A percentile compares a stretch with the other conserved stretches of the same genome.
phyloP scores from a whole-genome alignment of 2,888 invertebrate genomes.

The Noctua janthina region DNA sequence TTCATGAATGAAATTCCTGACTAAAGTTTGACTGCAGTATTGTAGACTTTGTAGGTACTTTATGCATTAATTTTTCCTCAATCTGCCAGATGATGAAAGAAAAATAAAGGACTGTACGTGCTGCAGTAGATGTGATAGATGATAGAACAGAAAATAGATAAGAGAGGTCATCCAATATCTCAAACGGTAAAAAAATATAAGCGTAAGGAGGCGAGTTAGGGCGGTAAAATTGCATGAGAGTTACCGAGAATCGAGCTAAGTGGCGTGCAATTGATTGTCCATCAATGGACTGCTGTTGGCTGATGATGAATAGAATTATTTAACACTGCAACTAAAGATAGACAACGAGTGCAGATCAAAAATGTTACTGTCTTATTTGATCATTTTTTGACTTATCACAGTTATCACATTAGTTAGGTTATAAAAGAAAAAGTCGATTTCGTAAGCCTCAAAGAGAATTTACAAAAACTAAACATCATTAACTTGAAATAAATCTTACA shows the following conservation, averaged over 20 bases:
- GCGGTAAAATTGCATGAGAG: too few species aligned
- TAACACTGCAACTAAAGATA: background rate
- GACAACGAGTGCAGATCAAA: background rate
- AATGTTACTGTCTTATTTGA: background rate
- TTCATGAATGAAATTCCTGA: constrained; percentile 31
- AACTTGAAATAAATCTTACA: background rate
- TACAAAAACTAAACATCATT: background rate
- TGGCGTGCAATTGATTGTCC: background rate
- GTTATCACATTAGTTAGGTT: too few species aligned
- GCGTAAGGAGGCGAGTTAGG: background rate
- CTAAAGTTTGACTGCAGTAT: background rate
- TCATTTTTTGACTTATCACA: too few species aligned
- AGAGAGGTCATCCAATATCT: background rate
- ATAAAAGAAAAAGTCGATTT: background rate
- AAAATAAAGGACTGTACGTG: background rate
- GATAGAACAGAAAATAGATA: background rate
- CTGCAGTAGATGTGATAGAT: background rate
- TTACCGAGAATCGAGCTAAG: background rate
- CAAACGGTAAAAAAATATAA: background rate
- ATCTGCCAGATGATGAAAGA: too few species aligned
- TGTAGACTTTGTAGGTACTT: background rate
- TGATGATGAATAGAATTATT: background rate
- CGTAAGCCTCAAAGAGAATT: background rate
- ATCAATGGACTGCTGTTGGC: background rate
- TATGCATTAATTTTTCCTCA: background rate